Conservation (phyloP, 1,140 invertebrate genomes). For the Eueides isabella region DNA sequence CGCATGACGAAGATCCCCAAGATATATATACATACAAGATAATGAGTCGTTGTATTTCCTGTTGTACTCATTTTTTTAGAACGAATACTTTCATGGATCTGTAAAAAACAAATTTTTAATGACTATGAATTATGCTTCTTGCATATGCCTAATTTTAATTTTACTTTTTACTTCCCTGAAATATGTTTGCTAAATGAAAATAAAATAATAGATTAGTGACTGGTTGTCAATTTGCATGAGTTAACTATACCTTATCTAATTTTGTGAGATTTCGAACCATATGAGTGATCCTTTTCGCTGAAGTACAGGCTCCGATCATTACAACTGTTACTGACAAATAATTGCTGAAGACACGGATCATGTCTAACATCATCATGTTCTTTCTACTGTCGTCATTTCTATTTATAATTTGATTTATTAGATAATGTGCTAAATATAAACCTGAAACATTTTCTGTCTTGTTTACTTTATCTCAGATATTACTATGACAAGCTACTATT, state of each 20-base stretch:
- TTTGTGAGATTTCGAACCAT: background rate
- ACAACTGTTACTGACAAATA: background rate
- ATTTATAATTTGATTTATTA: background rate
- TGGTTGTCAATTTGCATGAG: background rate
- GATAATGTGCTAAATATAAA: too few species aligned
- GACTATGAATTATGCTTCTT: too few species aligned
- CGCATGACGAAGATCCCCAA: background rate
- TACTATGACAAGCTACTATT: too few species aligned
- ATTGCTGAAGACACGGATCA: background rate
- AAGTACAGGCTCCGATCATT: background rate
- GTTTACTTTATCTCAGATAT: too few species aligned
- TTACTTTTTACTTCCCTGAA: too few species aligned
- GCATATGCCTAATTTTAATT: too few species aligned
- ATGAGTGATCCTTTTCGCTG: background rate
- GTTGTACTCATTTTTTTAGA: background rate
- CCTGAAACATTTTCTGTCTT: too few species aligned
- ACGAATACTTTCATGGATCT: background rate
- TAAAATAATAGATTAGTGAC: background rate
- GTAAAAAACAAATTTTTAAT: background rate
- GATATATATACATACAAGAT: background rate
- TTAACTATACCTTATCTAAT: background rate
- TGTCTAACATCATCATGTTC: background rate
- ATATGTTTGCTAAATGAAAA: too few species aligned
- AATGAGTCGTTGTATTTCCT: background rate
- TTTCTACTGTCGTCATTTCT: background rate